Percentiles rank a stretch among this genome's conserved stretches.
phyloP scores from a whole-genome alignment of 2,888 invertebrate species.

The Diaperis boleti region DNA sequence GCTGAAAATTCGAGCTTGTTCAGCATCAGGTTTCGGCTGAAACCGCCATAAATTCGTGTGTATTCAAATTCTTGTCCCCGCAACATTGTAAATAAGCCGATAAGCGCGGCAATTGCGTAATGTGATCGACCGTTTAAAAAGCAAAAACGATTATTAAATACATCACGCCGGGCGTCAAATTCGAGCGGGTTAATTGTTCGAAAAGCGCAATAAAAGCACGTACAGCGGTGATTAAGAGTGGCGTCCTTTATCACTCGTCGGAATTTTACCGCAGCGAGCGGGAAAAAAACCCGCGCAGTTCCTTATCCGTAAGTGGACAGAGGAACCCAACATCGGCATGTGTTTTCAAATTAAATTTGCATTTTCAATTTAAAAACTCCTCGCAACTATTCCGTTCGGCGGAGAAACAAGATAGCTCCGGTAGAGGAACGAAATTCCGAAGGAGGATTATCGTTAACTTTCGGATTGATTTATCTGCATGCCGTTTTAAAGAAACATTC shows the following conservation, averaged over 20 bases:
- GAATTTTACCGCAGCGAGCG: too few relatives aligned
- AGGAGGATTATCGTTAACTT: too few relatives aligned
- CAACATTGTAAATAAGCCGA: not conserved
- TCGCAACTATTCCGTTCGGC: too few relatives aligned
- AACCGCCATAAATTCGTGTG: constrained; percentile 31
- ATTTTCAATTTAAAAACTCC: too few relatives aligned
- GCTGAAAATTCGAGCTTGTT: constrained; percentile 35
- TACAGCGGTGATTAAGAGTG: constrained; percentile 1
- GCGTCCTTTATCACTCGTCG: not conserved
- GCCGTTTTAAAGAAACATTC: too few relatives aligned
- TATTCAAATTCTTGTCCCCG: constrained; percentile 35
- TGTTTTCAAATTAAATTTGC: too few relatives aligned
- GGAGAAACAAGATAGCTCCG: too few relatives aligned
- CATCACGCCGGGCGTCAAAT: not conserved
- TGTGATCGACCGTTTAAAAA: not conserved
- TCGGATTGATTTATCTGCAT: too few relatives aligned
- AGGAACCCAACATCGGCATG: too few relatives aligned
- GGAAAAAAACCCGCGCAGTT: too few relatives aligned
- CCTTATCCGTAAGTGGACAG: too few relatives aligned
- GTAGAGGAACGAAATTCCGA: too few relatives aligned
- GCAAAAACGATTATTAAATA: not conserved
- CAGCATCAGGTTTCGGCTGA: constrained; percentile 37
- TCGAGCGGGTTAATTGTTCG: constrained; percentile 6
- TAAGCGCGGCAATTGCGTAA: not conserved
- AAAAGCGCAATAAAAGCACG: constrained; percentile 7